phyloP scores from a whole-genome alignment of 2,888 invertebrate genomes.

The Thelaira solivaga region DNA sequence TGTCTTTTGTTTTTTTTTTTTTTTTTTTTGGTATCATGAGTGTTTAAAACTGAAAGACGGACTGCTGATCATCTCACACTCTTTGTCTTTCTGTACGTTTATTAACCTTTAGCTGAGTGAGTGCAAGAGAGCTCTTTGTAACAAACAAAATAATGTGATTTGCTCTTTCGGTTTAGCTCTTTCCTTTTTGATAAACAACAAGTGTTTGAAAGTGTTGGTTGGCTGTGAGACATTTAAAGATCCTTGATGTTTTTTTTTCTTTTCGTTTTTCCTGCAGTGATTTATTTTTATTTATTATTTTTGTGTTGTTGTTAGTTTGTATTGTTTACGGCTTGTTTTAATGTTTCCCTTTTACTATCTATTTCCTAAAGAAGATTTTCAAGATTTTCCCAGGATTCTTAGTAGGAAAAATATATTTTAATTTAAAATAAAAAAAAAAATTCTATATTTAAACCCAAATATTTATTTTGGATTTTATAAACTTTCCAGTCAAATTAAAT shows the following conservation, averaged over 20 bases:
- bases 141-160: background rate
- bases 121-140: too few relatives aligned
- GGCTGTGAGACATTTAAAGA: conserved; percentile 18
- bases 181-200: conserved; percentile 38
- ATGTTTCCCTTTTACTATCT: background rate
- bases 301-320: conserved; percentile 36
- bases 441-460: too few relatives aligned
- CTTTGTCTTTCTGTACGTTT: conserved; percentile 29
- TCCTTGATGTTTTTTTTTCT: conserved; percentile 17
- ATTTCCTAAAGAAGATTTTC: conserved; percentile 12
- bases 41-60: conserved; percentile 17
- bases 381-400: conserved; percentile 52
- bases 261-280: background rate
- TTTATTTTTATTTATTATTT: conserved; percentile 29
- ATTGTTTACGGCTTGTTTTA: conserved; percentile 42
- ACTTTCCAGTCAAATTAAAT: too few relatives aligned
- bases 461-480: too few relatives aligned
- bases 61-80: background rate
- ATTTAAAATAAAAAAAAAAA: too few relatives aligned
- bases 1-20: conserved; percentile 21
- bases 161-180: background rate
- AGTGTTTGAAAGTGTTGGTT: conserved; percentile 25
- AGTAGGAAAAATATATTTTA: background rate
- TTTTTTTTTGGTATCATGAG: conserved; percentile 28
- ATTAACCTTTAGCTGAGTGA: conserved; percentile 51